Percentiles rank a stretch among this genome's conserved stretches.
These are phyloP conservation scores for Camponotus pennsylvanicus DNA, from an alignment of 1,140 invertebrate species.

Conservation along the genomic window DNA sequence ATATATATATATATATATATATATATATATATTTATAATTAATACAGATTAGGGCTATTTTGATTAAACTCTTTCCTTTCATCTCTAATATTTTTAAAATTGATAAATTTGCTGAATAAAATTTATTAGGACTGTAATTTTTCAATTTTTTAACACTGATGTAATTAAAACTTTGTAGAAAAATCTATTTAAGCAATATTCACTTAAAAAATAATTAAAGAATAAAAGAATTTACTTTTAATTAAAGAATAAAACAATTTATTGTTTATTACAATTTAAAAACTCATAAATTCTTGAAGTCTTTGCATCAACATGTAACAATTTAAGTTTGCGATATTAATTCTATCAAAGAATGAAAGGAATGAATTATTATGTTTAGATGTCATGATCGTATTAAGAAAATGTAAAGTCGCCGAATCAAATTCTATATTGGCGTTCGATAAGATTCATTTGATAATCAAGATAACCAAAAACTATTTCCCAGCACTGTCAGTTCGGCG, in stretches of 20 bases:
- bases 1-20: not conserved
- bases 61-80: not conserved
- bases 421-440: slow-evolving; percentile 7
- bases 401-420: not conserved
- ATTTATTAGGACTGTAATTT: not conserved
- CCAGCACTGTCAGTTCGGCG: not conserved
- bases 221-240: not conserved
- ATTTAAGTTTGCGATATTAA: not conserved
- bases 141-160: not conserved
- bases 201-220: not conserved
- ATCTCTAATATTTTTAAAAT: not conserved
- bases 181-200: not conserved
- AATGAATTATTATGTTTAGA: not conserved
- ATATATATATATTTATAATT: not conserved
- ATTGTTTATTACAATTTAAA: not conserved
- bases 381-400: not conserved
- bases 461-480: not conserved
- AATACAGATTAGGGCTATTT: not conserved
- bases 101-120: not conserved
- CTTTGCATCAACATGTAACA: not conserved
- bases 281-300: too few relatives aligned
- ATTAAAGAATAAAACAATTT: too few relatives aligned
- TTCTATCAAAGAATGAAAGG: not conserved
- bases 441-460: slow-evolving; percentile 13
- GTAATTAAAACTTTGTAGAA: not conserved